Base-by-base conservation (phyloP, 2,113 vertebrate species). In the Tyto alba region DNA sequence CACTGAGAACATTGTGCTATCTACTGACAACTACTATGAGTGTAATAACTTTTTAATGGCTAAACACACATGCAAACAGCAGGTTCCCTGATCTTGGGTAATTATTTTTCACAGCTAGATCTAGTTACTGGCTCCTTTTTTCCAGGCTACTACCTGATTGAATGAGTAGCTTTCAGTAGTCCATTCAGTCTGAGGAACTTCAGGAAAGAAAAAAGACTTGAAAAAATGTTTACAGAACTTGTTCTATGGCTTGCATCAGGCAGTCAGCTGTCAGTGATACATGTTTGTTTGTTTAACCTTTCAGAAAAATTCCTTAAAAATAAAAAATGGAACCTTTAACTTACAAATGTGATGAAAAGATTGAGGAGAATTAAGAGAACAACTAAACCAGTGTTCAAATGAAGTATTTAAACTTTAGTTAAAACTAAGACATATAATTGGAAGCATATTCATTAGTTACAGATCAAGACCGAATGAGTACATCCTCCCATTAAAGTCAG, bases 91-190 rank as follows among this genome's bases (percentile, higher is more conserved):
- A 15, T 43, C 60, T 67, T 1, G 3, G 64, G 45, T 75, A 89
- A 95, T 92, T 92, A 89, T 74, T 90, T 94, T 95, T 92, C 86
- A 89, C 60, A 84, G 86, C 40, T 59, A 94, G 85, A 67, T 68
- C 63, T 80, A 90, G 60, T 72, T 81, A 22, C 23, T 81, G 30
- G 11, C 7, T 73, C 45, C 21, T 60, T 90, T 84, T 34, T 73
- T 59, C 16, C 29, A 50, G 32, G 47, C 47, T 81, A 25, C 29
- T 52, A 60, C 8, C 45, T 67, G 45, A 60, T 16, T 72, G 38
- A 94, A 56, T 60, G 71, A 60, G 16, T 68, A 30, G 13, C 22
- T 92, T 96, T 95, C 85, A 59, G 78, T n/a, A 57, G 22, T 40
- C 16, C 23, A 9, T 86, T 93, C 14, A 17, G 30, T n/a, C 45